Evolutionary conservation across 2,113 vertebrate species (phyloP), one percentile per base, ranked within the genome.

Genomic region (Phocoena phocoena): DNA sequence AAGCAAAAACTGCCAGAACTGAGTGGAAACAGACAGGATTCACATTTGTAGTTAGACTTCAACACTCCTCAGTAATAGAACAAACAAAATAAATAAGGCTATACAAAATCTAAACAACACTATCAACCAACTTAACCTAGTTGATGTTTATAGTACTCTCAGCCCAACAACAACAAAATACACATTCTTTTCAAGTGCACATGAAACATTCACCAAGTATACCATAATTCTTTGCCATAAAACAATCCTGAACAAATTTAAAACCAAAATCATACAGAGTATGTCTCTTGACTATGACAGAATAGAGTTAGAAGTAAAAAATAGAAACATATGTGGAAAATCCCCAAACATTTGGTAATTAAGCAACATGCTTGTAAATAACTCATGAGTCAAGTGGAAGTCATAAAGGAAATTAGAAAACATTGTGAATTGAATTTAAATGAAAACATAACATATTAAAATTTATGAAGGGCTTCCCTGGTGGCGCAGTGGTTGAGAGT

Each of bases 361-460:
- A 97, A 88, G 93, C 76, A 97, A 97, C 26, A 91, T 41, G 14
- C 14, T 70, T 73, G 26, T 71, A 95, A 96, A 93, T 70, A 96
- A 85, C 41, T 88, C 65, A 70, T 97, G 96, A 95, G 90, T 95
- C 97, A 97, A 31, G 79, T 96, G 77, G 87, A 93, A 93, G 90
- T 97, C 93, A 93, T 88, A 96, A 95, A 85, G 90, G 95, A 97
- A 95, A 97, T 85, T 47, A 96, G 96, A 97, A 93, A 97, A 70
- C 67, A 96, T 89, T 94, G 41, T 76, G 33, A 97, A 62, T 67
- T 77, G 71, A 76, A 90, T 86, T 92, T 58, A 81, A 88, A 76
- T 93, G 73, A 76, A 88, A 63, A 89, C 9, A 85, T 23, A 63
- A 89, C 7, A 91, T 23, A 67, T 41, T 33, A 91, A 85, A 88